Base-by-base conservation (phyloP, 2,888 invertebrate genomes). In the Holacanthella duospinosa region DNA sequence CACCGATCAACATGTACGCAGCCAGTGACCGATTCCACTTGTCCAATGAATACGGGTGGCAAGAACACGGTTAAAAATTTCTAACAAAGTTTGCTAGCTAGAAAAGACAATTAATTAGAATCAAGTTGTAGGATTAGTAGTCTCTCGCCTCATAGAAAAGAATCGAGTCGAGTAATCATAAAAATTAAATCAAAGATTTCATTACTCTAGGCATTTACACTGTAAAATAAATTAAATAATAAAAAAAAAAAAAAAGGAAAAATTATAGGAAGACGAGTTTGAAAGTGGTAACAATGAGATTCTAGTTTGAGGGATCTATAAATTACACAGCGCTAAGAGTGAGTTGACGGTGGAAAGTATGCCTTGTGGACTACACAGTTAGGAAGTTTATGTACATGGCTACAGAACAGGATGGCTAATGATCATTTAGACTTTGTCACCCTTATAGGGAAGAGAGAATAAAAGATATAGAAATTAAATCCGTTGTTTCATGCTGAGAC, bases 191-290 rank as follows among this genome's bases (percentile, higher is more conserved):
- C 16, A 12, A 36, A n/a, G n/a, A n/a, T n/a, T n/a, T n/a, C n/a
- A n/a, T n/a, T n/a, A n/a, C n/a, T n/a, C n/a, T n/a, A n/a, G n/a
- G 36, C 36, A 16, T 6, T 12, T 12, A 36, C 36, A 36, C 6
- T 36, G 6, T 36, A 12, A 27, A 43, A 43, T 43, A 59, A 26
- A 43, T 16, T 43, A 26, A 44, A 43, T 29, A 26, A 3, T 16
- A 25, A 58, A 44, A 28, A 60, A 53, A 48, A 53, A 36, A 36
- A 36, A 60, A 60, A 29, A 29, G 53, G 29, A 60, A 26, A 44
- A 59, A 27, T 36, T n/a, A n/a, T n/a, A n/a, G n/a, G n/a, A n/a
- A n/a, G n/a, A n/a, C n/a, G n/a, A n/a, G n/a, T n/a, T n/a, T n/a
- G n/a, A n/a, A n/a, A n/a, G n/a, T n/a, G n/a, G n/a, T n/a, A n/a